phyloP scores from a whole-genome alignment of 64 coral and sea anemone species.

The Orbicella faveolata region DNA sequence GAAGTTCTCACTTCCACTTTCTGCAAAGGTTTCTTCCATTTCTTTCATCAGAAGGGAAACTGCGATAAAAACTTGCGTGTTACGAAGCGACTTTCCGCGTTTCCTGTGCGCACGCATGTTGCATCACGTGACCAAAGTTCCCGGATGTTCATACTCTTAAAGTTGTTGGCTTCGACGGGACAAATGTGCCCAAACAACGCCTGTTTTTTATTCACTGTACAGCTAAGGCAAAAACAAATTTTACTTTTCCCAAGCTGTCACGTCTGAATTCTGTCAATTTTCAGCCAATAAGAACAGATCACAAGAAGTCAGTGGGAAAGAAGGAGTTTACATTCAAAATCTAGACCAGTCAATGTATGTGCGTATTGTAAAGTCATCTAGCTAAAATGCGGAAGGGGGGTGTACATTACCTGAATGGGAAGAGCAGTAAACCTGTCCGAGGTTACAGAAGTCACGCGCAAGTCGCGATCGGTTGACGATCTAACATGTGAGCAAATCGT shows the following conservation, averaged over 20 bases:
- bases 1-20: slow-evolving; percentile 1
- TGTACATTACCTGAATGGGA: too few relatives aligned
- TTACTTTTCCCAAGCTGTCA: neutral
- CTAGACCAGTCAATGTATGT: too few relatives aligned
- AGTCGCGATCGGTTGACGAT: too few relatives aligned
- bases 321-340: too few relatives aligned
- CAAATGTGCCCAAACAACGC: neutral
- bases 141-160: slow-evolving; percentile 1
- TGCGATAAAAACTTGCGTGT: neutral
- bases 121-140: slow-evolving; percentile 8
- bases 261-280: neutral
- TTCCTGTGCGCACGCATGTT: slow-evolving; percentile 22
- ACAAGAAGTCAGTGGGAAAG: too few relatives aligned
- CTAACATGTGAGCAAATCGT: too few relatives aligned
- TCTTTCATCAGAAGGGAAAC: neutral
- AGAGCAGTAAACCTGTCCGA: too few relatives aligned
- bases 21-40: slow-evolving; percentile 41
- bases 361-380: too few relatives aligned
- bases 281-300: neutral
- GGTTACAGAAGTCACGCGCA: too few relatives aligned
- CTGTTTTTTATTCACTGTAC: neutral
- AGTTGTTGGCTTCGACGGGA: neutral
- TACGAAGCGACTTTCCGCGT: neutral
- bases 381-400: too few relatives aligned
- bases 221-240: neutral